These are phyloP conservation scores for Euglossa dilemma DNA, from an alignment of 1,140 invertebrate genomes.

Conservation along the genomic window DNA sequence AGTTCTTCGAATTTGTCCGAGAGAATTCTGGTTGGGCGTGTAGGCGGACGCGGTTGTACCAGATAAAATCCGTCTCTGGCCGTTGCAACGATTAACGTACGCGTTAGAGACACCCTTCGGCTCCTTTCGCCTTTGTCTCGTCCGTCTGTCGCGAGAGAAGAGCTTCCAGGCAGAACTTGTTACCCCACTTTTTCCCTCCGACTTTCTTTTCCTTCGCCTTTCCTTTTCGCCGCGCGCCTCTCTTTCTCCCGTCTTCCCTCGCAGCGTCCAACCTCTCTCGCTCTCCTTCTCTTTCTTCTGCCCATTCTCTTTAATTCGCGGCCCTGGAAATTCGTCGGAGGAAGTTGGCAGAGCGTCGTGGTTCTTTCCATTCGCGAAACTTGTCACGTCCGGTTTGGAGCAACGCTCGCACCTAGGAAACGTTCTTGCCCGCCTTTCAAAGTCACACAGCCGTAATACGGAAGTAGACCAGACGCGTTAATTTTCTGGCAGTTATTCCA, in stretches of 20 bases:
- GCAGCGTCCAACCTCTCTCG: not conserved
- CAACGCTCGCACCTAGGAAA: not conserved
- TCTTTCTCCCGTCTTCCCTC: not conserved
- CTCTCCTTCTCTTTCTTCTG: not conserved
- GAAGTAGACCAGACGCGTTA: slow-evolving; percentile 37
- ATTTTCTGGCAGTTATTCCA: slow-evolving; percentile 44
- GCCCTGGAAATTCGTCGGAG: not conserved
- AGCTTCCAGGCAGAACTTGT: slow-evolving; percentile 34
- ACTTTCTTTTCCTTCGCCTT: not conserved
- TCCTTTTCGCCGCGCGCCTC: not conserved
- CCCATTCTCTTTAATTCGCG: not conserved
- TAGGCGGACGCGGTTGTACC: too few relatives aligned
- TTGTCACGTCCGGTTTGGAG: slow-evolving; percentile 12
- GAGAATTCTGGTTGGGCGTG: too few relatives aligned
- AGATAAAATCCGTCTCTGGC: not conserved
- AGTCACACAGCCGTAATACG: slow-evolving; percentile 6
- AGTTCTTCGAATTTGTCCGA: too few relatives aligned
- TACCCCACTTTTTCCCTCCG: slow-evolving; percentile 2
- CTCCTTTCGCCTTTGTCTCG: not conserved
- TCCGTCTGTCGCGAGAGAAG: slow-evolving; percentile 10
- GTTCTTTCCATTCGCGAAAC: slow-evolving; percentile 10
- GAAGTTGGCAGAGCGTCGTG: slow-evolving; percentile 1
- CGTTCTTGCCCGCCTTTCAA: slow-evolving; percentile 24
- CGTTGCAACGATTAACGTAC: not conserved
- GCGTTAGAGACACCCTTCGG: not conserved